Base-by-base conservation (phyloP, 2,113 vertebrate species). In the Carassius gibelio region DNA sequence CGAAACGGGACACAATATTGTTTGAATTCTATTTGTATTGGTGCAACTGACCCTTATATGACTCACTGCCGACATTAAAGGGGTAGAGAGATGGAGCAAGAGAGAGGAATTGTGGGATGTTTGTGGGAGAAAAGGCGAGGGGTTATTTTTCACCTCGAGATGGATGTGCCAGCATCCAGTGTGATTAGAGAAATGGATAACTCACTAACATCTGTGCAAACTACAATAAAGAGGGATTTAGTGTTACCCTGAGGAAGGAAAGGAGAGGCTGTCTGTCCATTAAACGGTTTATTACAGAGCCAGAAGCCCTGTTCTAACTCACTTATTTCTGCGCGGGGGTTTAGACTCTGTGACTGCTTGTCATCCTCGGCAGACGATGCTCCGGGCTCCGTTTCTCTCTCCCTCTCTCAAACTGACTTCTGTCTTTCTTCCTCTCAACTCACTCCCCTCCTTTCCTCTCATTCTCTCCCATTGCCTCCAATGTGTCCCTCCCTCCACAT, bases 251-350 rank as follows among this genome's bases (percentile, higher is more conserved):
- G 96, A 95, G 96, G 96, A 97, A 96, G 97, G 96, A 95, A 95
- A 94, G 95, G 89, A 96, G 96, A 97, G 96, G 94, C 96, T 97
- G 97, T 96, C 96, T 98, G 97, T 98, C 97, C 98, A 99, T 98
- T 99, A 98, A 97, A 96, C 95, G 95, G 96, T 99, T 99, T 99
- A 99, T 99, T 98, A 98, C 97, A 98, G 96, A 91, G 97, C 97
- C 97, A 95, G 96, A 96, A 98, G 97, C 96, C 95, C 95, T 94
- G 92, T 95, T 96, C 96, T 99, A 99, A 99, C 96, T 97, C 96
- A 95, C 96, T 99, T 98, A 99, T 96, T 96, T 94, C 95, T 93
- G 94, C 95, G 92, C 95, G 91, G 94, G 94, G 93, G 95, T 91
- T 95, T 94, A 94, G 89, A 95, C 93, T 94, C 94, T 94, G 95